These are phyloP conservation scores for Drosophila acutilabella DNA, from an alignment of 2,888 invertebrate species.

Conservation along the genomic window DNA sequence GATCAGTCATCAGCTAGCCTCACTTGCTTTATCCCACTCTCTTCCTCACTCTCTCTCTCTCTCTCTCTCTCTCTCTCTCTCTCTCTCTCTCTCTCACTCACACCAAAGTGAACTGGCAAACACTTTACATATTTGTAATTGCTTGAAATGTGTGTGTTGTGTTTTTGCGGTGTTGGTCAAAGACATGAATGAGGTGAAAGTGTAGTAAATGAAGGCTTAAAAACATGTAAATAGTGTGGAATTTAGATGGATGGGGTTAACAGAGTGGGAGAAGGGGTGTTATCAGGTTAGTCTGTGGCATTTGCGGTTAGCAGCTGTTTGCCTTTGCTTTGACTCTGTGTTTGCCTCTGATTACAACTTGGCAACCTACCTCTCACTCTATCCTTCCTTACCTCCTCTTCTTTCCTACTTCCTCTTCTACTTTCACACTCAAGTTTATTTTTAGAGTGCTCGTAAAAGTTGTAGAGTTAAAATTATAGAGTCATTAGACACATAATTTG, in stretches of 20 bases:
- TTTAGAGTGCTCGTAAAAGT: constrained; percentile 22
- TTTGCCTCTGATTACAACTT: constrained; percentile 22
- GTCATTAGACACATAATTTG: constrained; percentile 23
- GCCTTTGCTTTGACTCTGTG: constrained; percentile 29
- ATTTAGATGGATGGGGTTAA: not conserved
- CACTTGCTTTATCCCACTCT: not conserved
- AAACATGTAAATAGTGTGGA: not conserved
- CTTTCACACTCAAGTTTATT: not conserved
- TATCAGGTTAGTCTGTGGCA: constrained; percentile 44
- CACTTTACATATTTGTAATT: constrained; percentile 59
- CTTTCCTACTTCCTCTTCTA: not conserved
- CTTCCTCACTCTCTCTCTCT: not conserved
- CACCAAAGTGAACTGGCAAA: constrained; percentile 12
- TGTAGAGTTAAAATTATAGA: constrained; percentile 27
- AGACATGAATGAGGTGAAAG: constrained; percentile 25
- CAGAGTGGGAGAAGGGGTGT: constrained; percentile 4
- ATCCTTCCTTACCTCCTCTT: not conserved
- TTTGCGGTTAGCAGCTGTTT: constrained; percentile 48
- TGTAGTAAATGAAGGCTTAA: not conserved
- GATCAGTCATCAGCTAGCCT: not conserved
- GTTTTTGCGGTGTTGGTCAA: constrained; percentile 52
- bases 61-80: not conserved
- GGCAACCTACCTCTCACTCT: not conserved
- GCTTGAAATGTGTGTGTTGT: constrained; percentile 52
- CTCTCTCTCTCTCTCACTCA: not conserved